A percentile compares a stretch with the other conserved stretches of the same genome.
phyloP scores from a whole-genome alignment of 1,140 invertebrate species.

The Bombyx mandarina region DNA sequence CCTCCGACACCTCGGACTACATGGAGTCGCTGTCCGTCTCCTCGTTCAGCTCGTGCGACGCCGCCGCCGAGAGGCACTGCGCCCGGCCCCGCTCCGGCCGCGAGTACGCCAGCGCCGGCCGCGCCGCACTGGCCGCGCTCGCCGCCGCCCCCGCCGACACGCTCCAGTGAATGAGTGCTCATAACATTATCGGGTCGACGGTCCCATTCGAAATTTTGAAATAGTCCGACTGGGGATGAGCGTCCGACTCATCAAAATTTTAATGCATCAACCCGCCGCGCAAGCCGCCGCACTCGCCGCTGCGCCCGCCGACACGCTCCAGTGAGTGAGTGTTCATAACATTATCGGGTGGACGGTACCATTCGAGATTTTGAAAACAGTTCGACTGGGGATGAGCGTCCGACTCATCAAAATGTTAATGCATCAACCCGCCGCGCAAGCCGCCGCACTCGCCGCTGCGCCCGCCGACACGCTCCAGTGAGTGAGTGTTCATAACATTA shows the following conservation, averaged over 20 bases:
- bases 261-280: background rate
- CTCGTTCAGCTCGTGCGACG: constrained; percentile 81
- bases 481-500: no score
- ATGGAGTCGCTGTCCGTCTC: constrained; percentile 86
- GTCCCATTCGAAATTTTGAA: no score
- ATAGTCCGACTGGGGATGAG: background rate
- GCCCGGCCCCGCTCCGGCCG: constrained; percentile 87
- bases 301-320: no score
- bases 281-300: no score
- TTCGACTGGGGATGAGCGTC: constrained; percentile 11
- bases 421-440: background rate
- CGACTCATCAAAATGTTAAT: background rate
- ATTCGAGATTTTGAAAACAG: no score
- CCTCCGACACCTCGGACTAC: constrained; percentile 90
- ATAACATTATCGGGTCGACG: no score
- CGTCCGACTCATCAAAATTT: constrained; percentile 2
- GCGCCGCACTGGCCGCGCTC: constrained; percentile 68
- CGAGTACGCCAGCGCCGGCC: constrained; percentile 87
- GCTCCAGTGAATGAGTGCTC: no score
- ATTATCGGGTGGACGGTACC: no score
- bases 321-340: no score
- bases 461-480: no score
- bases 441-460: no score
- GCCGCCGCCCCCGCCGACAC: no score
- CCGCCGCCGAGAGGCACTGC: constrained; percentile 72